Evolutionary conservation across 2,797 vertebrate species (phyloP).

Genomic region (Sebastes wilsoni): DNA sequence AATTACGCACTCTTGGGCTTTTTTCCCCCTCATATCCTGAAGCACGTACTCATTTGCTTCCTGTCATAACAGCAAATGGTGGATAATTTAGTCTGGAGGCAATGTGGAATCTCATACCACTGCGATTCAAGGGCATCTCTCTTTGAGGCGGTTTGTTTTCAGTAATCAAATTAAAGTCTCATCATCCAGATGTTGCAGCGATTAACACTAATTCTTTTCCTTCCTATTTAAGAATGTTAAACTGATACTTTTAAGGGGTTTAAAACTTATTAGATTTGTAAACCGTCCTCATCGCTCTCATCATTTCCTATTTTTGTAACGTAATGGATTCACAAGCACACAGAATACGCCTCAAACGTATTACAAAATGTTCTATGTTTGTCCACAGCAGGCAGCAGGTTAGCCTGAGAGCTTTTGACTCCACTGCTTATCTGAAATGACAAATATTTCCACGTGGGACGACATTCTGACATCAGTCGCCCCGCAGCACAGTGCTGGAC

Average conservation of each 20-base stretch:
- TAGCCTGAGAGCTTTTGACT: constrained; percentile 34
- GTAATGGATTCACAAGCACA: neutral
- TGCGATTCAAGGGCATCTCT: constrained; percentile 43
- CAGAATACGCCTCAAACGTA: neutral
- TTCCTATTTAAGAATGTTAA: neutral
- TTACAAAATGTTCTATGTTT: constrained; percentile 19
- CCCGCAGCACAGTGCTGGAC: constrained; percentile 21
- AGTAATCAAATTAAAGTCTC: constrained; percentile 63
- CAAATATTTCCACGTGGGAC: constrained; percentile 39
- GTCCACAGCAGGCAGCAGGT: constrained; percentile 12
- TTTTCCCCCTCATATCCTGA: constrained; percentile 52
- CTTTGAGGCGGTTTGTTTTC: neutral
- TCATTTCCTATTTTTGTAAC: neutral
- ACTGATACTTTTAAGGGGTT: neutral
- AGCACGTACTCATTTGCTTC: constrained; percentile 62
- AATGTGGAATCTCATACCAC: constrained; percentile 17
- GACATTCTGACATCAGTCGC: constrained; percentile 35
- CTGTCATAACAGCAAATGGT: constrained; percentile 67
- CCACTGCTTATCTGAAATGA: constrained; percentile 49
- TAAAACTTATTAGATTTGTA: neutral
- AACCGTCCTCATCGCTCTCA: neutral
- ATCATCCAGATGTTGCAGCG: constrained; percentile 49
- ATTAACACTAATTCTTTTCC: constrained; percentile 11
- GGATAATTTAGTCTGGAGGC: constrained; percentile 46
- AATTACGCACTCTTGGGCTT: constrained; percentile 68